phyloP scores from a whole-genome alignment of 2,797 vertebrate genomes.

The Zalophus californianus region DNA sequence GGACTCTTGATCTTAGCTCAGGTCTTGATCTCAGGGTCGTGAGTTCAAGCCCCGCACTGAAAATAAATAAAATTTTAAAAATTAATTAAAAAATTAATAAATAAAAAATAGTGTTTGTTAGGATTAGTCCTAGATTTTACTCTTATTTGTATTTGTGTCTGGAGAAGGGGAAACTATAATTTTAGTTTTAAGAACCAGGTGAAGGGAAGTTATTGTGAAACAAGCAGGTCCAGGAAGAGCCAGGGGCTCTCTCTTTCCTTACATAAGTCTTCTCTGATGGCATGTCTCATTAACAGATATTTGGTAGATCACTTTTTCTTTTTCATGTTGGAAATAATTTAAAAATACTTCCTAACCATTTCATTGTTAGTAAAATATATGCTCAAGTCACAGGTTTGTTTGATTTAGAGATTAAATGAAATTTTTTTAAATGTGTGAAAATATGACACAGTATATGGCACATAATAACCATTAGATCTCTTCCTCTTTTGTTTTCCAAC shows the following conservation, averaged over 20 bases:
- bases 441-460: neutral
- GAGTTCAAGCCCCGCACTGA: neutral
- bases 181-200: slow-evolving; percentile 8
- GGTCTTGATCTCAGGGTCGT: neutral
- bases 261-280: neutral
- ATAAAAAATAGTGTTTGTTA: neutral
- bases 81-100: neutral
- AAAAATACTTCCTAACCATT: slow-evolving; percentile 31
- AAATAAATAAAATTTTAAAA: neutral
- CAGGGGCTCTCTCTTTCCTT: neutral
- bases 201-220: slow-evolving; percentile 11
- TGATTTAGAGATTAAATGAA: slow-evolving; percentile 51
- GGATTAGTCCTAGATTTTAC: neutral
- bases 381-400: slow-evolving; percentile 5
- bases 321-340: slow-evolving; percentile 42
- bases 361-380: neutral
- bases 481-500: slow-evolving; percentile 12
- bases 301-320: neutral
- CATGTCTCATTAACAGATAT: neutral
- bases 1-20: neutral
- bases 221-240: neutral
- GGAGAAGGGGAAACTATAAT: neutral
- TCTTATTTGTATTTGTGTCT: slow-evolving; percentile 36
- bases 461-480: slow-evolving; percentile 5
- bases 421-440: slow-evolving; percentile 16